Evolutionary conservation across 2,797 vertebrate species (phyloP), one percentile per base, ranked within the genome.

Genomic region (Todus mexicanus): DNA sequence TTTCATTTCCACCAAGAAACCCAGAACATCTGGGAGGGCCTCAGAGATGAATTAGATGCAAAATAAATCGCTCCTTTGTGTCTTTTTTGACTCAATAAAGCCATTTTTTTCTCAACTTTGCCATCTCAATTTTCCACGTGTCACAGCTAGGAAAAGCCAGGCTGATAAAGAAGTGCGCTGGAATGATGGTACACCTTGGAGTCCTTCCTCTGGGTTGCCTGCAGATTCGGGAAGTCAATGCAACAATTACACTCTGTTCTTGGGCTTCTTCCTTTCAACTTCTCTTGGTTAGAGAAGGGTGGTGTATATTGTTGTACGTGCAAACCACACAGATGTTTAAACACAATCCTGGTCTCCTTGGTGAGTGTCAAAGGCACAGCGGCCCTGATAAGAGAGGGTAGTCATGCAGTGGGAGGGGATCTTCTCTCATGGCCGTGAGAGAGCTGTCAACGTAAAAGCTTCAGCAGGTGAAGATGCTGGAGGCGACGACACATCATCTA

Each of bases 1-100:
- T 83, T 91, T 92, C 19, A 89, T 74, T 92, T 85, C 72, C 75
- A 85, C 45, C 57, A 83, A 80, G 72, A 77, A 95, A 87, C 53
- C 27, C 22, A 4, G 61, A 50, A 61, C 45, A 94, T 77, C 61
- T 83, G 50, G 26, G 69, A 89, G 27, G 38, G 23, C 61, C 40
- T 70, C 61, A 68, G 37, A 60, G 43, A n/a, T 73, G 72, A 91
- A 75, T 51, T 35, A 74, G 43, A 91, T 37, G 33, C 37, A 88
- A 83, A 95, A 76, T 77, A 85, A 68, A 83, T 80, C 45, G 56
- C 72, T 63, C 35, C 57, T 87, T 75, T 57, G 29, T 69, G 85
- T 57, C 50, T 35, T 51, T 72, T 92, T 63, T 89, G 71, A 47
- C 70, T 66, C 59, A 61, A 22, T 65, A 54, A 74, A 86, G 54